A percentile compares a stretch with the other conserved stretches of the same genome.
phyloP scores from a whole-genome alignment of 2,888 invertebrate species.

The Cyclophora punctaria region DNA sequence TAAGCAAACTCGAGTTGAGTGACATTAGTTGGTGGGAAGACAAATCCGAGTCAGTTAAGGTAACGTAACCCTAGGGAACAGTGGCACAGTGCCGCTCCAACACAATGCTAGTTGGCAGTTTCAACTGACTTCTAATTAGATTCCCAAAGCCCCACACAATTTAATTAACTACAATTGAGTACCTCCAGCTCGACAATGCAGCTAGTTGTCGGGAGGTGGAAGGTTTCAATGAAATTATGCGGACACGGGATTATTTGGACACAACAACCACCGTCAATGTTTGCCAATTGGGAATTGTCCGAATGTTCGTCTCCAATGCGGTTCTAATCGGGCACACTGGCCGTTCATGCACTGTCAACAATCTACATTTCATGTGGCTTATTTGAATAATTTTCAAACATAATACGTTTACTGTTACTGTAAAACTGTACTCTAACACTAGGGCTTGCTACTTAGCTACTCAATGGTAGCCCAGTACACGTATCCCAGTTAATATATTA shows the following conservation, averaged over 20 bases:
- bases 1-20: slow-evolving; percentile 16
- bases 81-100: slow-evolving; percentile 3
- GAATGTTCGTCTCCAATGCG: not conserved
- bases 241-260: slow-evolving; percentile 9
- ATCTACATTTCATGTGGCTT: too few relatives aligned
- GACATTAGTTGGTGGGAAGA: slow-evolving; percentile 21
- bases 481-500: too few relatives aligned
- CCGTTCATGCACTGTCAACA: too few relatives aligned
- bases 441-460: too few relatives aligned
- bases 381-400: too few relatives aligned
- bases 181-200: not conserved
- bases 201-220: slow-evolving; percentile 2
- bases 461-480: too few relatives aligned
- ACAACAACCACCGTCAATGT: slow-evolving; percentile 3
- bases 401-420: too few relatives aligned
- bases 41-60: slow-evolving; percentile 22
- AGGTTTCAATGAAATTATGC: slow-evolving; percentile 10
- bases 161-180: slow-evolving; percentile 17
- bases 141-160: slow-evolving; percentile 28
- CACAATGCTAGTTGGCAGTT: slow-evolving; percentile 23
- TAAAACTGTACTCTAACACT: too few relatives aligned
- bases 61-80: slow-evolving; percentile 21
- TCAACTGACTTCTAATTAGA: slow-evolving; percentile 31
- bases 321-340: too few relatives aligned
- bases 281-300: slow-evolving; percentile 10